Evolutionary conservation across 2,888 invertebrate genomes (phyloP), one percentile per base, ranked within the genome.

Genomic region (Caenorhabditis sp.): DNA sequence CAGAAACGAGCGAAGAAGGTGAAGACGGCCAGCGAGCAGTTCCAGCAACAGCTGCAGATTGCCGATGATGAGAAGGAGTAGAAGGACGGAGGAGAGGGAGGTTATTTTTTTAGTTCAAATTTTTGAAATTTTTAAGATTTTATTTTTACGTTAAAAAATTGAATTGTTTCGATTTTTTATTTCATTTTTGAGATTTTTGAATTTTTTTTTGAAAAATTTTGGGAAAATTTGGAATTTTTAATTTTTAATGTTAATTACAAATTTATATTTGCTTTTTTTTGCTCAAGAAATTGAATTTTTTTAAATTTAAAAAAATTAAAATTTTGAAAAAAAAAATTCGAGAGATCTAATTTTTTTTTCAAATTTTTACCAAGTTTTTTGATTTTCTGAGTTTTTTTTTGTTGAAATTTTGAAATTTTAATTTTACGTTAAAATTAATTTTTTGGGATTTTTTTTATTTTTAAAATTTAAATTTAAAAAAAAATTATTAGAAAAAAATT

Each of bases 31-130:
- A 74, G 65, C 55, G 86, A 85, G 40, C 79, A 83, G 9, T 78
- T 86, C 37, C 82, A 82, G 50, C 68, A 80, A 60, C 82, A 85
- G 32, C 69, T 86, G 22, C 79, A 79, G 47, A 80, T 80, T 56
- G 81, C 82, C 58, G 86, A 84, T 40, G 86, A 86, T 55, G 86
- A 85, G 61, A 76, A 81, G 32, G 81, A 81, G 13, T 40, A 13
- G n/a, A n/a, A n/a, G n/a, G n/a, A n/a, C n/a, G n/a, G n/a, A n/a
- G n/a, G n/a, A n/a, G n/a, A n/a, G n/a, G n/a, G n/a, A n/a, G n/a
- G 32, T 6, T 32, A 32, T 32, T 4, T 9, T 32, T 32, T 32
- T 32, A 6, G 4, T 4, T 4, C 5, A 9, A 32, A 32, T 32
- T 32, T 32, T 32, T 4, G 32, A 32, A 9, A 9, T 4, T 32